These are phyloP conservation scores for Mamestra configurata DNA, from an alignment of 1,140 invertebrate genomes.

Conservation along the genomic window DNA sequence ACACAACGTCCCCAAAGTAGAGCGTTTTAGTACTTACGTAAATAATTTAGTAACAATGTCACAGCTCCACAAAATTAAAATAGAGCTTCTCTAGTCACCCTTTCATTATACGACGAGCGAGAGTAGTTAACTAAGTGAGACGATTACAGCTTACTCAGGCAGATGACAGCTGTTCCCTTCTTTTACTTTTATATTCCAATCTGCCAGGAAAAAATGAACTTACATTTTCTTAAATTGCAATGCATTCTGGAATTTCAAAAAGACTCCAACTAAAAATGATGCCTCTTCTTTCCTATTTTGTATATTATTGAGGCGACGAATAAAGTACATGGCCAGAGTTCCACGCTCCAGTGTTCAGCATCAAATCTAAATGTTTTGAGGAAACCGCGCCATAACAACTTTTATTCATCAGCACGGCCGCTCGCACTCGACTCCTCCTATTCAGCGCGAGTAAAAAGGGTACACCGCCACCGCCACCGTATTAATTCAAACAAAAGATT, in stretches of 20 bases:
- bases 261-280: constrained; percentile 13
- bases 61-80: constrained; percentile 39
- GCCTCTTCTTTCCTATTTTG: background rate
- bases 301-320: constrained; percentile 2
- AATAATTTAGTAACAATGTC: constrained; percentile 37
- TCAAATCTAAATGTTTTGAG: constrained; percentile 61
- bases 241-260: constrained; percentile 32
- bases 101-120: constrained; percentile 31
- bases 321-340: constrained; percentile 14
- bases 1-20: constrained; percentile 3
- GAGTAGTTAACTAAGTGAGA: constrained; percentile 40
- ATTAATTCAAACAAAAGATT: constrained; percentile 77
- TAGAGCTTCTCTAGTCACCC: constrained; percentile 25
- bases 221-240: constrained; percentile 29
- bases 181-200: constrained; percentile 44
- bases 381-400: constrained; percentile 45
- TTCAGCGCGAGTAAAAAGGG: constrained; percentile 64
- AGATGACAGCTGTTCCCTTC: constrained; percentile 18
- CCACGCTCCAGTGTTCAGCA: constrained; percentile 38
- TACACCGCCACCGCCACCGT: constrained; percentile 58
- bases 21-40: constrained; percentile 6
- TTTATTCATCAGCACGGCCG: constrained; percentile 54
- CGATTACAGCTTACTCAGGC: constrained; percentile 32
- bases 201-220: constrained; percentile 12
- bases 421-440: constrained; percentile 64